A percentile compares a stretch with the other conserved stretches of the same genome.
These are phyloP conservation scores for Parus major DNA, from an alignment of 2,113 vertebrate genomes.

Conservation along the genomic window DNA sequence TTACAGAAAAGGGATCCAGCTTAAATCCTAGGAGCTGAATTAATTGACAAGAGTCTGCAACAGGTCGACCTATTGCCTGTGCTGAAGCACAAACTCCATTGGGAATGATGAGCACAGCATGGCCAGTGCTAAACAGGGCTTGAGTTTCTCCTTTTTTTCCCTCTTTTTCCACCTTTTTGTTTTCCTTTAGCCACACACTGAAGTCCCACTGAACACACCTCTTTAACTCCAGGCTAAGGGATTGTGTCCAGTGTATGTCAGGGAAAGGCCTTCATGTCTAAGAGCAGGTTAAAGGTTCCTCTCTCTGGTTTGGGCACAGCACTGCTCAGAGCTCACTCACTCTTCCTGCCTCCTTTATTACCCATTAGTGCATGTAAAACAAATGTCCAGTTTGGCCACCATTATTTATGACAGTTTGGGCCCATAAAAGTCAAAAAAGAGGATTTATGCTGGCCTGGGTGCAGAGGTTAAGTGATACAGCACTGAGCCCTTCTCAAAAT, in stretches of 20 bases:
- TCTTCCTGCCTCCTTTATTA: neutral
- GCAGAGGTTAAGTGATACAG: neutral
- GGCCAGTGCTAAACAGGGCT: neutral
- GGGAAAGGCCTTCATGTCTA: neutral
- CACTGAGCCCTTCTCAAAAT: neutral
- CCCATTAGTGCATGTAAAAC: neutral
- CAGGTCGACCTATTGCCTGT: neutral
- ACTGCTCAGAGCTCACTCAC: neutral
- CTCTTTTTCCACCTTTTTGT: no score
- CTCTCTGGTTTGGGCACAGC: neutral
- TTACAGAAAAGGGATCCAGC: neutral
- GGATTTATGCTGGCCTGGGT: neutral
- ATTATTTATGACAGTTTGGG: neutral
- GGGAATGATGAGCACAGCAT: neutral
- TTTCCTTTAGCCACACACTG: neutral
- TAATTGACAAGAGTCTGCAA: neutral
- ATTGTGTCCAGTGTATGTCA: neutral
- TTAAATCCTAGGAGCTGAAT: neutral
- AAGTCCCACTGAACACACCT: neutral
- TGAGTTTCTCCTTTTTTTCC: rapidly evolving
- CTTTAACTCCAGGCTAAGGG: neutral
- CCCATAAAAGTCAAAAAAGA: neutral
- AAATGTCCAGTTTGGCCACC: neutral
- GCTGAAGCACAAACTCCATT: neutral
- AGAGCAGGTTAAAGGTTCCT: neutral